Percentiles rank a stretch among this genome's conserved stretches.
phyloP scores from a whole-genome alignment of 2,888 invertebrate genomes.

The Oligia strigilis region DNA sequence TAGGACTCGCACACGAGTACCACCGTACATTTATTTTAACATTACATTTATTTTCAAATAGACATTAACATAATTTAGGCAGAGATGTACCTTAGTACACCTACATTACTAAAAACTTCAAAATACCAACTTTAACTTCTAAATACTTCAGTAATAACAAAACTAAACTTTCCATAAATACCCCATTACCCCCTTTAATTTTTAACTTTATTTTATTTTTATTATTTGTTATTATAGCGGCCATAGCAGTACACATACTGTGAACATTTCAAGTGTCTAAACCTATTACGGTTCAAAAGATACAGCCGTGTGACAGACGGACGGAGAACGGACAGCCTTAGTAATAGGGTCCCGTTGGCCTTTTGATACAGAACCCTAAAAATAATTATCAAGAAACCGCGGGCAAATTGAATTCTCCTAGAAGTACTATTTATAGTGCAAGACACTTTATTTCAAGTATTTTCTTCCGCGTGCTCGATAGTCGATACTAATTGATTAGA shows the following conservation, averaged over 20 bases:
- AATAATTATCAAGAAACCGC: slow-evolving; percentile 53
- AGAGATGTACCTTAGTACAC: too few relatives aligned
- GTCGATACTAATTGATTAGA: slow-evolving; percentile 41
- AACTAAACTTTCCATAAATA: neutral
- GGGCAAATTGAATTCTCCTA: slow-evolving; percentile 51
- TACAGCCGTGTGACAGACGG: neutral
- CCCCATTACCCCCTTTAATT: neutral
- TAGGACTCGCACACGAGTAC: neutral
- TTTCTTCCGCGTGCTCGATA: slow-evolving; percentile 56
- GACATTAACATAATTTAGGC: too few relatives aligned
- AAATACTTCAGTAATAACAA: neutral
- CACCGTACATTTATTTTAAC: neutral
- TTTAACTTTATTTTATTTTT: neutral
- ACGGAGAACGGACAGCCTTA: neutral
- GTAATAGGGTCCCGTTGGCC: too few relatives aligned
- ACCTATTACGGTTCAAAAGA: neutral
- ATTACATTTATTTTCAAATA: neutral
- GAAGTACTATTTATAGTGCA: slow-evolving; percentile 54
- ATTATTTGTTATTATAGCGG: neutral
- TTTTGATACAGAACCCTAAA: neutral
- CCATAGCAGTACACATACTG: neutral
- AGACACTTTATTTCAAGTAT: slow-evolving; percentile 44
- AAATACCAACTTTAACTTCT: too few relatives aligned
- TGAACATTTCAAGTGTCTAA: neutral
- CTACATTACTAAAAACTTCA: too few relatives aligned